Base-by-base conservation (phyloP, 2,888 invertebrate species). In the Sipha maydis region DNA sequence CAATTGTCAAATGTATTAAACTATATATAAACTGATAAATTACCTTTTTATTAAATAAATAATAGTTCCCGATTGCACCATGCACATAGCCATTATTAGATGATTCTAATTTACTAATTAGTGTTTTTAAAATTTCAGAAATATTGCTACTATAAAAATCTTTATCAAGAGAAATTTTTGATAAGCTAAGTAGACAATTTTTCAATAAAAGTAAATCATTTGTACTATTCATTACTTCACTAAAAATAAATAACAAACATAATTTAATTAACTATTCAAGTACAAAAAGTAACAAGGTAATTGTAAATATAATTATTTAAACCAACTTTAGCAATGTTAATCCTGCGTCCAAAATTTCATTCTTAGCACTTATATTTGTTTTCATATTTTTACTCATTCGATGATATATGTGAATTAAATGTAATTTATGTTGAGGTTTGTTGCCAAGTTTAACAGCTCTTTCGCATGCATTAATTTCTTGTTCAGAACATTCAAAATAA, bases 31-130 rank as follows among this genome's bases (percentile, higher is more conserved):
- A 69, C 4, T 4, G 25, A 0, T 34, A 31, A 34, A 11, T 56
- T 73, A 88, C 86, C 28, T 31, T 88, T 88, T 61, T 61, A 41
- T 73, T 80, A 75, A 75, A 75, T 9, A 88, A 67, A 48, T 75
- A 88, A 25, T 88, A 88, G 38, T 88, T 79, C 28, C 86, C 86
- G n/a, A 88, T 88, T 25, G 80, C 80, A 9, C 80, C 80, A n/a
- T 88, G 86, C 4, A 88, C 56, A 80, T 88, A 88, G 28, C 86
- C 80, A 75, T 75, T 80, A 61, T 80, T 34, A 67, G 80, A 75
- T 1, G 28, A 3, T 75, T 80, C n/a, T 41, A 88, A 80, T 80
- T 67, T 61, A 19, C 31, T 19, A 28, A 88, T 73, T n/a, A 88
- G 61, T 73, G 75, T 80, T 41, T 61, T 5, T 9, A 88, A 41